A percentile compares a stretch with the other conserved stretches of the same genome.
These are phyloP conservation scores for Dreissena polymorpha DNA, from an alignment of 1,140 invertebrate genomes.

Conservation along the genomic window DNA sequence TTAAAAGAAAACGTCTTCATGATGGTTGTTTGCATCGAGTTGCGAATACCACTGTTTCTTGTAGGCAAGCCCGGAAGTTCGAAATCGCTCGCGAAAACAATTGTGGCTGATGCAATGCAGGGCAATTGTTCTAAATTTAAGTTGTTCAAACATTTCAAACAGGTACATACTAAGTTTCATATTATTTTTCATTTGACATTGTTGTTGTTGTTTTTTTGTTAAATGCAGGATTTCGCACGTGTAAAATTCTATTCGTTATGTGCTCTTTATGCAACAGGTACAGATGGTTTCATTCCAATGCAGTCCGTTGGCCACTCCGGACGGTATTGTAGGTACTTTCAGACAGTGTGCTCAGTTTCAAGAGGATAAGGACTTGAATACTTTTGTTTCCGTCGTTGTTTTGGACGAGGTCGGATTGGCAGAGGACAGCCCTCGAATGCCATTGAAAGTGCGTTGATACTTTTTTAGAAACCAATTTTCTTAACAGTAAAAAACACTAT, in stretches of 20 bases:
- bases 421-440: conserved; percentile 74
- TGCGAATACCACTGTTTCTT: conserved; percentile 74
- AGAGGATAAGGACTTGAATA: conserved; percentile 66
- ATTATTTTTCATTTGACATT: too few relatives aligned
- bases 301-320: conserved; percentile 73
- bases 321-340: conserved; percentile 74
- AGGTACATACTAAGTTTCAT: neutral
- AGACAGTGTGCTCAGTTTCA: conserved; percentile 72
- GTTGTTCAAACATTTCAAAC: neutral
- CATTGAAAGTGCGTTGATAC: conserved; percentile 70
- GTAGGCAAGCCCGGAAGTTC: conserved; percentile 77
- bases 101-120: conserved; percentile 72
- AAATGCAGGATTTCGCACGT: too few relatives aligned
- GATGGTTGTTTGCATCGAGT: conserved; percentile 75
- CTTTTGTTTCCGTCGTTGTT: conserved; percentile 75
- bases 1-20: conserved; percentile 76
- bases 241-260: neutral
- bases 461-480: neutral
- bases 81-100: conserved; percentile 74
- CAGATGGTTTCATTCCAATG: conserved; percentile 77
- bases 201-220: too few relatives aligned
- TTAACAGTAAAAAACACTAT: too few relatives aligned
- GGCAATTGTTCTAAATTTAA: conserved; percentile 56
- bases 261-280: conserved; percentile 49
- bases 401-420: conserved; percentile 77